A percentile compares a stretch with the other conserved stretches of the same genome.
These are phyloP conservation scores for Serranus cabrilla DNA, from an alignment of 2,797 vertebrate genomes.

Conservation along the genomic window DNA sequence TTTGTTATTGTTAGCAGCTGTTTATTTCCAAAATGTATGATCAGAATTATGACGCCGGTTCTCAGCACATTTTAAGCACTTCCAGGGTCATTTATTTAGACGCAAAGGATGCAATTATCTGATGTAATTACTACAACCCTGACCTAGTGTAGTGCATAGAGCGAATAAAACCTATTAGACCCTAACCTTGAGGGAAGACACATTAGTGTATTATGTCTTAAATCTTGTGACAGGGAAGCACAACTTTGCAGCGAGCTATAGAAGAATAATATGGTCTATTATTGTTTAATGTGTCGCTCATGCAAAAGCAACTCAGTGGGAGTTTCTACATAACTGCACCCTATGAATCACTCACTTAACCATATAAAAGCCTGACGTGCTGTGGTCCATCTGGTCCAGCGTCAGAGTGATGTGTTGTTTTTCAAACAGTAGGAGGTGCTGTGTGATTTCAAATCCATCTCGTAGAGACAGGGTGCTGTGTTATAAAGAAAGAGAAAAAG, in stretches of 20 bases:
- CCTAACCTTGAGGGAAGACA: constrained; percentile 18
- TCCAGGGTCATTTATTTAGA: constrained; percentile 3
- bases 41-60: constrained; percentile 4
- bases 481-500: background rate
- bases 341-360: constrained; percentile 51
- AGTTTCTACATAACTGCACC: constrained; percentile 27
- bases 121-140: background rate
- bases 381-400: constrained; percentile 26
- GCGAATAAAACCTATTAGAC: constrained; percentile 32
- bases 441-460: constrained; percentile 70
- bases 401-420: constrained; percentile 39
- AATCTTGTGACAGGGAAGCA: constrained; percentile 20
- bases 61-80: constrained; percentile 41
- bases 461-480: constrained; percentile 33
- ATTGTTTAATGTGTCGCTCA: constrained; percentile 34
- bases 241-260: constrained; percentile 17
- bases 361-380: constrained; percentile 29
- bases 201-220: constrained; percentile 10
- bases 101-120: constrained; percentile 6
- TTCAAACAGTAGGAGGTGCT: constrained; percentile 82
- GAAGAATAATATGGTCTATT: constrained; percentile 17
- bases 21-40: constrained; percentile 35
- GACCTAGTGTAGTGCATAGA: background rate
- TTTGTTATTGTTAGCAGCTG: constrained; percentile 19
- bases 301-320: constrained; percentile 17